Evolutionary conservation across 2,113 vertebrate genomes (phyloP), one percentile per base, ranked within the genome.

Genomic region (Scomber colias): DNA sequence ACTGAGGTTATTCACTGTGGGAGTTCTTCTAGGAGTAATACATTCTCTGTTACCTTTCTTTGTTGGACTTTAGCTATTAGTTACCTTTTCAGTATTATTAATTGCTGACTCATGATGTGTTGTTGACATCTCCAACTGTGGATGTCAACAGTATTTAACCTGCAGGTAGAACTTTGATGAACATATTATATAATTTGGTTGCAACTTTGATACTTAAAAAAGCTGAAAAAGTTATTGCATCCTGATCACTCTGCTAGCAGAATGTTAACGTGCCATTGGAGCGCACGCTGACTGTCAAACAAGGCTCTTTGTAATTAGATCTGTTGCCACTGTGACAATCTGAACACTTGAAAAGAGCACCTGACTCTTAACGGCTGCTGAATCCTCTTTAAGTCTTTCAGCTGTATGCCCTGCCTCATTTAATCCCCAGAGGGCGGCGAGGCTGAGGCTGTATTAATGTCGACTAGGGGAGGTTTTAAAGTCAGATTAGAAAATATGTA

Each of bases 401-500:
- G 15, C 66, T 24, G 15, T 40, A 0, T 27, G 3, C 63, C 21
- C 56, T 50, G 17, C 27, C 6, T 61, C 30, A 31, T 73, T 71
- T 85, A 83, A 87, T 85, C 80, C 79, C 63, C 55, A 19, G 6
- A 60, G 64, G 71, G 19, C 63, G 27, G 65, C 56, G 2, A 46
- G 48, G 63, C 68, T 72, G 82, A 71, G 10, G 35, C 74, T 48
- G 74, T 57, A 81, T 84, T 89, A 90, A 46, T 31, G 19, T 81
- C 51, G 5, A 60, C 21, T 30, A 14, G n/a, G 11, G 44, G 62
- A 9, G 79, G 82, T 83, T 79, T 89, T 79, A 81, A 49, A 81
- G 77, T 83, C 83, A 83, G 81, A 90, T 90, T 89, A 85, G 45
- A 74, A 72, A 71, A 79, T 50, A 68, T 63, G 45, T 17, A 66